A percentile compares a stretch with the other conserved stretches of the same genome.
Conservation (phyloP, 2,797 vertebrate genomes). For the Psittacula derbiana region DNA sequence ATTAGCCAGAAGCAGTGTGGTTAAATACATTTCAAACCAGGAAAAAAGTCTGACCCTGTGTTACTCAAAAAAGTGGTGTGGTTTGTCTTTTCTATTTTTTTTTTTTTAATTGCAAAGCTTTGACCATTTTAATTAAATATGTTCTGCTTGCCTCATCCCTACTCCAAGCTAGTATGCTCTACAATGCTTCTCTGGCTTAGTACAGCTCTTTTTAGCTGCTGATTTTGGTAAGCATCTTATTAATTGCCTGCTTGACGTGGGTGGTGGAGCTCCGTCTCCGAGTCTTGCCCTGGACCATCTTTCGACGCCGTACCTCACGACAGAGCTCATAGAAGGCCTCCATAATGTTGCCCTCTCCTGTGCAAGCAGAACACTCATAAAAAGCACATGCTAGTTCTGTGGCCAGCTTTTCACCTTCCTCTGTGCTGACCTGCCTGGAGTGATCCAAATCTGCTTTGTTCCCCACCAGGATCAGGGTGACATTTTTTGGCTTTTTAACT, state of each 20-base stretch:
- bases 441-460: constrained; percentile 98
- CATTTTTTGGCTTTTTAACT: constrained; percentile 93
- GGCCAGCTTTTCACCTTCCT: constrained; percentile 94
- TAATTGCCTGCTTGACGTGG: constrained; percentile 97
- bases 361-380: constrained; percentile 95
- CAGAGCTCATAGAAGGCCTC: constrained; percentile 96
- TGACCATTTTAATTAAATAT: not conserved
- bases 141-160: not conserved
- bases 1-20: constrained; percentile 16
- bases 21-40: constrained; percentile 1
- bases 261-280: constrained; percentile 95
- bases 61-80: not conserved
- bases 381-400: constrained; percentile 95
- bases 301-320: constrained; percentile 89
- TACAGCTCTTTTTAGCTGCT: constrained; percentile 84
- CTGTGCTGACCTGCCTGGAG: constrained; percentile 89
- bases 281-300: constrained; percentile 92
- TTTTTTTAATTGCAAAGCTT: not conserved
- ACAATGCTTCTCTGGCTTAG: not conserved
- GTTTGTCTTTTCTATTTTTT: not conserved
- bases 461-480: constrained; percentile 92
- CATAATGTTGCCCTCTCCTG: constrained; percentile 87
- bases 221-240: constrained; percentile 99
- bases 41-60: not conserved
- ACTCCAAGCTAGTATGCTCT: not conserved